Conservation (phyloP, 2,797 vertebrate genomes). For the Hypotaenidia philippensis region DNA sequence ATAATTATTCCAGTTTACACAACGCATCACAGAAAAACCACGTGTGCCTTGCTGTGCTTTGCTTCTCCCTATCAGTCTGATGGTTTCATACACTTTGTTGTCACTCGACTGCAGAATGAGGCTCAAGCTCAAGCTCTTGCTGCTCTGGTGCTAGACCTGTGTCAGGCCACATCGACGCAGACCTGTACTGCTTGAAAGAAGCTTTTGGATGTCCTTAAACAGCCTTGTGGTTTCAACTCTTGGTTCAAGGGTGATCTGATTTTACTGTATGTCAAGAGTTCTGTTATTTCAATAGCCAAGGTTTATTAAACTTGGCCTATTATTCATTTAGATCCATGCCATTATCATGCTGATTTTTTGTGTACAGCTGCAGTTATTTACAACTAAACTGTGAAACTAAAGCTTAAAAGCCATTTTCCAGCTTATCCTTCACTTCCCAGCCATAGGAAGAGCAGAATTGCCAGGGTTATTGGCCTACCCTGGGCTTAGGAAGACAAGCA, state of each 20-base stretch:
- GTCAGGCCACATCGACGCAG: neutral
- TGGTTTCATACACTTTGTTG: neutral
- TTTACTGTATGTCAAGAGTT: neutral
- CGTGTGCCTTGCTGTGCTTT: neutral
- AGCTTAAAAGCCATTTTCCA: neutral
- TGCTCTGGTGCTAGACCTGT: neutral
- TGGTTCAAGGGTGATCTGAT: neutral
- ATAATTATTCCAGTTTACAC: neutral
- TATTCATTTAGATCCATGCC: neutral
- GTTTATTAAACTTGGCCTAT: neutral
- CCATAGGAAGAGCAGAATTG: neutral
- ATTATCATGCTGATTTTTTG: neutral
- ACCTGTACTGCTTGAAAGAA: neutral
- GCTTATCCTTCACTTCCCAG: neutral
- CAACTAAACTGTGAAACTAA: neutral
- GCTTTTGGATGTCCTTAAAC: neutral
- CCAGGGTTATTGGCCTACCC: neutral
- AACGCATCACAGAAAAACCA: neutral
- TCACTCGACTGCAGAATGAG: neutral
- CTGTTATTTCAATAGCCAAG: neutral
- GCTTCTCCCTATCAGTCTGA: neutral
- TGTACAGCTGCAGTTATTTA: neutral
- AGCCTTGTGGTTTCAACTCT: neutral
- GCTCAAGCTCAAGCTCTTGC: neutral
- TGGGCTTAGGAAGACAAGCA: neutral